A percentile compares a stretch with the other conserved stretches of the same genome.
These are phyloP conservation scores for Dascillus cervinus DNA, from an alignment of 2,888 invertebrate genomes.

Conservation along the genomic window DNA sequence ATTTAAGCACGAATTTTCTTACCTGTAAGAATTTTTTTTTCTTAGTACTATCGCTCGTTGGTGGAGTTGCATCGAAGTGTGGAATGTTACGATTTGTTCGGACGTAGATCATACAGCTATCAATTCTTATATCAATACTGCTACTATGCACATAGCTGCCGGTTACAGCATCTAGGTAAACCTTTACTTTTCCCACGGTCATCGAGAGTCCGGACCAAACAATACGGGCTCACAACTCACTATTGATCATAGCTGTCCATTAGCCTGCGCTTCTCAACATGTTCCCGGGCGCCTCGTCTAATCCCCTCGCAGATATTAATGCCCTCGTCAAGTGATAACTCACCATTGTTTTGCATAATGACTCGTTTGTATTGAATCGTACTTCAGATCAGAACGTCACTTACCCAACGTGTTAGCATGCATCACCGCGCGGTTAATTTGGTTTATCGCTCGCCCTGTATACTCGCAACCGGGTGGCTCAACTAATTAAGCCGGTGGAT, in stretches of 20 bases:
- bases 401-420: slow-evolving; percentile 7
- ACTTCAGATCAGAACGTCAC: slow-evolving; percentile 6
- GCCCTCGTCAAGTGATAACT: slow-evolving; percentile 20
- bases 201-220: slow-evolving; percentile 30
- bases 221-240: slow-evolving; percentile 38
- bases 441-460: no score
- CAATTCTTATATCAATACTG: slow-evolving; percentile 14
- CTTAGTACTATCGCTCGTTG: no score
- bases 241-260: slow-evolving; percentile 37
- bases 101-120: no score
- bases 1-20: no score
- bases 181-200: slow-evolving; percentile 39
- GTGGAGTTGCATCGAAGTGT: no score
- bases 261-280: slow-evolving; percentile 32
- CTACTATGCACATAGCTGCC: slow-evolving; percentile 13
- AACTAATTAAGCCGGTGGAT: not conserved
- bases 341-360: slow-evolving; percentile 26
- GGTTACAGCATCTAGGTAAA: slow-evolving; percentile 20
- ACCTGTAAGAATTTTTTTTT: no score
- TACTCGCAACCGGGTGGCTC: not conserved
- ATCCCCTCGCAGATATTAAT: slow-evolving; percentile 22
- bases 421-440: not conserved
- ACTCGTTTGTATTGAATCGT: slow-evolving; percentile 14
- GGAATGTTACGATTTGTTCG: no score
- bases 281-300: slow-evolving; percentile 27